phyloP scores from a whole-genome alignment of 2,888 invertebrate species.

The Lucinisca nassula region DNA sequence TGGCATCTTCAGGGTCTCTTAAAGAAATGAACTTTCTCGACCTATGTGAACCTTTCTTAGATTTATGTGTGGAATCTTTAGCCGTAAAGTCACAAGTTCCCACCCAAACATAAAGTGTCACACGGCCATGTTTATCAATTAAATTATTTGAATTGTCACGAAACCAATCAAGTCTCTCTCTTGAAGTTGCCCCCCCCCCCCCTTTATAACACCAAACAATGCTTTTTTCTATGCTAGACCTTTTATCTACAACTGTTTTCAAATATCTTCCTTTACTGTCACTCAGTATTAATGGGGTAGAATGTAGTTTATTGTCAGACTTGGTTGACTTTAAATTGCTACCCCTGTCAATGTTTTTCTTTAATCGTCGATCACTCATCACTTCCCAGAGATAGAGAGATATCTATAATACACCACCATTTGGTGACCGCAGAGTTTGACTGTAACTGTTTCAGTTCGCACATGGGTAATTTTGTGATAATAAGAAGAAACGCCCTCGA shows the following conservation, averaged over 20 bases:
- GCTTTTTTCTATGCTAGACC: background rate
- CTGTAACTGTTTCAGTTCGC: background rate
- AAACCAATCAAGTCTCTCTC: background rate
- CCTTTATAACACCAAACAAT: background rate
- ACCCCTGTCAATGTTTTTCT: background rate
- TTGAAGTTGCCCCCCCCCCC: background rate
- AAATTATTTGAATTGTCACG: background rate
- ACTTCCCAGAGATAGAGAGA: too few species aligned
- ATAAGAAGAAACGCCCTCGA: background rate
- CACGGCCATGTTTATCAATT: background rate
- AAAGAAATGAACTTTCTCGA: too few species aligned
- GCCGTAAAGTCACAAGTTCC: slow-evolving; percentile 32
- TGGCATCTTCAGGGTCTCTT: too few species aligned
- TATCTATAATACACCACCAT: background rate
- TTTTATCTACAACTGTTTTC: background rate
- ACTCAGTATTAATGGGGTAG: slow-evolving; percentile 11
- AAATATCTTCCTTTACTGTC: slow-evolving; percentile 34
- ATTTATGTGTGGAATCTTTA: too few species aligned
- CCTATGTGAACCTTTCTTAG: too few species aligned
- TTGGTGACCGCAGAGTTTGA: background rate
- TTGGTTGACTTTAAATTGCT: background rate
- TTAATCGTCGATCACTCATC: background rate
- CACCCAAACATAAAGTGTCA: slow-evolving; percentile 23
- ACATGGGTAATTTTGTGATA: background rate
- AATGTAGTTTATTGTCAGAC: background rate